Base-by-base conservation (phyloP, 2,113 vertebrate genomes). In the Probosciger aterrimus region DNA sequence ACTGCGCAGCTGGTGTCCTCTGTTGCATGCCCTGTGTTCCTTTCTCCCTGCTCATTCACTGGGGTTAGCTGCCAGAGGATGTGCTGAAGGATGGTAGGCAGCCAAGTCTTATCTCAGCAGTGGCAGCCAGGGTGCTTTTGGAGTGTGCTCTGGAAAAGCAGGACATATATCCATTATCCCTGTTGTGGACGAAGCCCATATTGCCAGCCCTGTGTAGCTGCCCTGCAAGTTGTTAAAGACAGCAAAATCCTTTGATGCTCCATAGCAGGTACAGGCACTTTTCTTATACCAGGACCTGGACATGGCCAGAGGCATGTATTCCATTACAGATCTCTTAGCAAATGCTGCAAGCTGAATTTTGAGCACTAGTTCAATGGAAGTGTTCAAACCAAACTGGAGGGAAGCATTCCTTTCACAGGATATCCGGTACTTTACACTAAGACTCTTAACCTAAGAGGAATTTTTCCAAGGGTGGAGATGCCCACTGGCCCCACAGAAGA, bases 21-120 rank as follows among this genome's bases (percentile, higher is more conserved):
- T 79, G 62, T 37, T 64, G 4, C 19, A 2, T 13, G 4, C 41
- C 46, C 46, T 0, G 0, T 49, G 11, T 30, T 55, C 47, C 68
- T 82, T 6, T 41, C 75, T 49, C 49, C n/a, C 22, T n/a, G 28
- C 57, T 24, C 18, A 1, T 14, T 30, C 14, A 0, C 2, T 59
- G 85, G 31, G 28, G 16, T 9, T 30, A 13, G 35, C 70, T 82
- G 82, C 79, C 82, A 6, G 2, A 69, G 80, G 68, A 49, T 6
- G 28, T 41, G 37, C 67, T 41, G 74, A 20, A 71, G 57, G 43
- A 22, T 7, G 60, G 47, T 3, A 44, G 64, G 55, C 71, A 80
- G 64, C 78, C 59, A 39, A 30, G 53, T 28, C 44, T 69, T 64
- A 33, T 8, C 50, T 55, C 50, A 25, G 49, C 49, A 41, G 4